Evolutionary conservation across 2,113 vertebrate species (phyloP).

Genomic region (Coturnix japonica): DNA sequence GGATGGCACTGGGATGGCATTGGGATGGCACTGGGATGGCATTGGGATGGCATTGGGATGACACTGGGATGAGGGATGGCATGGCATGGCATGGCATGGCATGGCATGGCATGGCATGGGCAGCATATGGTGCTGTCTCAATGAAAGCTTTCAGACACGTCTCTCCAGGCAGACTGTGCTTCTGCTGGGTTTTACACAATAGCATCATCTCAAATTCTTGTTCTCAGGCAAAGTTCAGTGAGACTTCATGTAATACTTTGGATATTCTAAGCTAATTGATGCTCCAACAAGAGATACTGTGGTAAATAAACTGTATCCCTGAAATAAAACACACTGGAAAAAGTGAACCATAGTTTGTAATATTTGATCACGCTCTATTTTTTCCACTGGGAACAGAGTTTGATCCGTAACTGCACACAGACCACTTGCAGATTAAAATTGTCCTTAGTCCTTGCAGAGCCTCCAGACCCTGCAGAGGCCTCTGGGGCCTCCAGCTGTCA

Average conservation of each 20-base stretch:
- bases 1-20: too few relatives aligned
- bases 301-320: background rate
- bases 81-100: background rate
- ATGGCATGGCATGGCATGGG: background rate
- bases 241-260: background rate
- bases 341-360: background rate
- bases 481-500: slow-evolving; percentile 24
- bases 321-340: background rate
- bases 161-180: background rate
- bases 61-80: background rate
- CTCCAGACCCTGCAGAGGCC: background rate
- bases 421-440: background rate
- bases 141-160: accelerated
- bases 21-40: too few relatives aligned
- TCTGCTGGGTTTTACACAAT: background rate
- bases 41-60: too few relatives aligned
- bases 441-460: background rate
- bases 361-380: background rate
- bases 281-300: background rate
- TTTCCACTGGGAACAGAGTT: background rate
- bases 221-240: background rate
- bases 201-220: accelerated
- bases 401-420: background rate
- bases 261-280: background rate
- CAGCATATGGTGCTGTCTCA: accelerated